Base-by-base conservation (phyloP, 2,797 vertebrate species). In the Cichlasoma orientale region DNA sequence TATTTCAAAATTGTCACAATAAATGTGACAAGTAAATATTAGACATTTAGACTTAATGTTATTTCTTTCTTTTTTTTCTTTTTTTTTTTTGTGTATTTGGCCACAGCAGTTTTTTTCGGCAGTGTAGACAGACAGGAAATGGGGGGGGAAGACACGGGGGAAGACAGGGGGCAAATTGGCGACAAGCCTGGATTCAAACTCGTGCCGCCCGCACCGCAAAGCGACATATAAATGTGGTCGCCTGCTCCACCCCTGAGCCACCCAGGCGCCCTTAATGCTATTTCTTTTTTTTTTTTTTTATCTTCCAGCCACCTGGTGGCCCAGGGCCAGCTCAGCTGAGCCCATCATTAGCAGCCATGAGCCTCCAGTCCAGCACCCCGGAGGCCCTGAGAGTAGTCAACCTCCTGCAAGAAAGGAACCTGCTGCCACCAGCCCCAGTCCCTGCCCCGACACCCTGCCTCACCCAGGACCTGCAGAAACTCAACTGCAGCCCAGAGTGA, bases 401-500 rank as follows among this genome's bases (percentile, higher is more conserved):
- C 94, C 97, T 99, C 86, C 96, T 99, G 85, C 98, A 99, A 95
- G 98, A 99, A 83, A 96, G 98, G 86, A 99, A 97, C 92, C 94
- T 99, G 82, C 96, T 99, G 83, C 97, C 98, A 23, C 75, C 93
- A 0, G 92, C 78, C 27, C 89, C 96, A 10, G 63, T 97, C 77
- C 89, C 95, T 3, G 93, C 97, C 63, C 98, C 98, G 0, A 93
- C 95, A 18, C 98, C 98, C 80, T 97, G 97, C 88, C 94, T 99
- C 83, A 96, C 97, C 66, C 97, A 98, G 90, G 98, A 98, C 80
- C 95, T 99, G 90, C 97, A 98, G 95, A 98, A 95, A 81, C 90
- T 99, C 74, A 99, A 99, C 92, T 98, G 97, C 94, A 96, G 94
- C 91, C 97, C 98, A 85, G 98, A 99, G 98, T 99, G 95, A 96